Evolutionary conservation across 2,888 invertebrate species (phyloP), one percentile per base, ranked within the genome.

Genomic region (Apamea anceps): DNA sequence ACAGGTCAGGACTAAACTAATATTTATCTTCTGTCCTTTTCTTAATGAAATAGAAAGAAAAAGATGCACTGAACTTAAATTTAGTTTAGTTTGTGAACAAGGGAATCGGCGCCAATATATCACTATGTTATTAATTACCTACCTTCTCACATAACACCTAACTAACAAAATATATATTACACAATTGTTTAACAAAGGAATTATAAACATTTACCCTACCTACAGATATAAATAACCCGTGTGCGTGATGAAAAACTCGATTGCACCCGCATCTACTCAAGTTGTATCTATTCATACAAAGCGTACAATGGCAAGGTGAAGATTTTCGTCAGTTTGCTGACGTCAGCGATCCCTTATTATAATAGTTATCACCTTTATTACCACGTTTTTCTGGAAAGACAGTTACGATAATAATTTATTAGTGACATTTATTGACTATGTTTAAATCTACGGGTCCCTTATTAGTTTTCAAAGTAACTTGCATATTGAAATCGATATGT

Each of bases 281-380:
- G 48, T 72, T 18, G 72, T 89, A 89, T 87, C 84, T 85, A 87
- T 82, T 72, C 80, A 75, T 57, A 80, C 73, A 62, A 76, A 81
- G 51, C 25, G 60, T 66, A 70, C 89, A 89, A 87, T 87, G 85
- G 76, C 90, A 89, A 89, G 89, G 89, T 79, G 79, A 89, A 90
- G 82, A 89, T 85, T 86, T 90, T 87, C 89, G 90, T 90, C 87
- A 89, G 79, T 82, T 73, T 42, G 66, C 79, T 89, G 80, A 85
- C 89, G 90, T 90, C 88, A 88, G 70, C n/a, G 18, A 54, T 80
- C 79, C 80, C 78, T 73, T 85, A 84, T 85, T 72, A 72, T 63
- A 60, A 5, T 48, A 60, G 8, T 81, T 75, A 57, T 57, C 57
- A 75, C 42, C 21, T 74, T 75, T 68, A 74, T 74, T 63, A 21